Percentiles rank a stretch among this genome's conserved stretches.
These are phyloP conservation scores for Diachasma alloeum DNA, from an alignment of 1,140 invertebrate genomes.

Conservation along the genomic window DNA sequence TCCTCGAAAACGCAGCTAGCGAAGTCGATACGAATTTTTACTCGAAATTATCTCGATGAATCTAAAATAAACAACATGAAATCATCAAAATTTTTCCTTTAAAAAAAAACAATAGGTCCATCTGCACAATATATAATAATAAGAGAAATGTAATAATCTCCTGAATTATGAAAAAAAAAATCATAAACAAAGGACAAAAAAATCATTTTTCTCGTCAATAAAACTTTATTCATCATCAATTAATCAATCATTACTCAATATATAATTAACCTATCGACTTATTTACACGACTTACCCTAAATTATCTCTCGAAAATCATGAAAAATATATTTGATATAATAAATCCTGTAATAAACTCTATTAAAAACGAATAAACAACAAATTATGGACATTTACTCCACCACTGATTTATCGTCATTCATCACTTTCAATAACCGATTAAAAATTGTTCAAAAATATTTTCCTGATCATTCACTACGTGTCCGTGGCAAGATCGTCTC, in stretches of 20 bases:
- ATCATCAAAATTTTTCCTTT: no score
- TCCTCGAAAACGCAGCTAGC: no score
- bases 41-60: no score
- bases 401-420: not conserved
- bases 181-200: not conserved
- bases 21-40: no score
- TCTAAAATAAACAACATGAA: no score
- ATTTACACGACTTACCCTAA: not conserved
- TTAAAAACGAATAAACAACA: slow-evolving; percentile 4
- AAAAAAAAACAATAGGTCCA: no score
- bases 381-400: not conserved
- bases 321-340: not conserved
- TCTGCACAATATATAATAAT: no score
- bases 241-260: not conserved
- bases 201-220: not conserved
- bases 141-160: no score
- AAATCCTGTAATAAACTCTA: not conserved
- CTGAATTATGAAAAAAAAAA: not conserved
- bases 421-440: not conserved
- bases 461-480: not conserved
- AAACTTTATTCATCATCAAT: not conserved
- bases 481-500: not conserved
- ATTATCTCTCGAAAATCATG: not conserved
- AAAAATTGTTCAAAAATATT: not conserved
- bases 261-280: not conserved